Evolutionary conservation across 2,113 vertebrate species (phyloP).

Genomic region (Planiliza haematocheilus): DNA sequence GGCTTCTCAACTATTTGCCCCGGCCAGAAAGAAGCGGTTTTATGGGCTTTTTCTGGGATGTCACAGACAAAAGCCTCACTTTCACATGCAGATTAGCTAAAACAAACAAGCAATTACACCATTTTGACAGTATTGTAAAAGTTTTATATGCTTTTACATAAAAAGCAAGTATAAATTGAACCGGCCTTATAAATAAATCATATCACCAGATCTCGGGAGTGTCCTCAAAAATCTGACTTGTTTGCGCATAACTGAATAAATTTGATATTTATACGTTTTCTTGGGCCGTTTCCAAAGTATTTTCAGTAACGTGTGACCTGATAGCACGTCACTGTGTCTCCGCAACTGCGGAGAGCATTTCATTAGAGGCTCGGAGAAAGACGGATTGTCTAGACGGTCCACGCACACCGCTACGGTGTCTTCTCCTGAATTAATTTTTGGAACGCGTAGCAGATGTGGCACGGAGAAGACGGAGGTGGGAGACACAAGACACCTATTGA

Average conservation of each 20-base stretch:
- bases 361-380: conserved; percentile 49
- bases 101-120: conserved; percentile 31
- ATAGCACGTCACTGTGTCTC: conserved; percentile 37
- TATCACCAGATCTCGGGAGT: not conserved
- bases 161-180: too few species aligned
- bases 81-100: conserved; percentile 21
- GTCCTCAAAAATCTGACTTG: not conserved
- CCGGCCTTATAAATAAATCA: too few species aligned
- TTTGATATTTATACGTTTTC: not conserved
- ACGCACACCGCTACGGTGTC: conserved; percentile 51
- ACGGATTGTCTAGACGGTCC: conserved; percentile 63
- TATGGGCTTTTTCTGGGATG: conserved; percentile 17
- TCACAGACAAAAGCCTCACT: conserved; percentile 23
- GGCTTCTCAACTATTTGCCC: conserved; percentile 32
- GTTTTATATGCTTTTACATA: not conserved
- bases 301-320: conserved; percentile 18
- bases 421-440: conserved; percentile 73
- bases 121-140: conserved; percentile 20
- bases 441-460: conserved; percentile 78
- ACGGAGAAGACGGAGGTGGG: conserved; percentile 63
- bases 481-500: conserved; percentile 81
- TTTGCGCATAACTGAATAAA: not conserved
- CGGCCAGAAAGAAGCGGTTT: conserved; percentile 32
- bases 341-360: conserved; percentile 36
- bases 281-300: conserved; percentile 3